Percentiles rank a stretch among this genome's conserved stretches.
Evolutionary conservation across 2,113 vertebrate species (phyloP).

Genomic region (Melanostigma gelatinosum): DNA sequence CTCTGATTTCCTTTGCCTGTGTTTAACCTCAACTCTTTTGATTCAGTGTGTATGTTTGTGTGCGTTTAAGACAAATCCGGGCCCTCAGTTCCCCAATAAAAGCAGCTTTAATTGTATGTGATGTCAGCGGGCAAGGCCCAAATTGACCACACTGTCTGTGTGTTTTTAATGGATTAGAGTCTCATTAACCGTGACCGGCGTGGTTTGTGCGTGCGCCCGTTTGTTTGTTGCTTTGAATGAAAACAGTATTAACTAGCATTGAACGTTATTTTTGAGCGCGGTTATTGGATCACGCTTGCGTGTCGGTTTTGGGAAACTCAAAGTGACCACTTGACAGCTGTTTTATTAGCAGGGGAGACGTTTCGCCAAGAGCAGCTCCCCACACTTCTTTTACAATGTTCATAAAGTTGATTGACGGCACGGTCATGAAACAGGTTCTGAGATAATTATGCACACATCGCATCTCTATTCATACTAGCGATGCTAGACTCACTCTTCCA

Average conservation of each 20-base stretch:
- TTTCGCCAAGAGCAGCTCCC: constrained; percentile 23
- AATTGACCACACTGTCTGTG: background rate
- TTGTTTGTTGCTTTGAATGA: constrained; percentile 27
- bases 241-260: background rate
- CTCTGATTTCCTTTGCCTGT: background rate
- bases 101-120: constrained; percentile 12
- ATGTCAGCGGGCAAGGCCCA: background rate
- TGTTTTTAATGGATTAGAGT: constrained; percentile 17
- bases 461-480: background rate
- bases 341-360: constrained; percentile 26
- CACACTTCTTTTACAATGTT: constrained; percentile 9
- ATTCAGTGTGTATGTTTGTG: background rate
- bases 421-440: constrained; percentile 1
- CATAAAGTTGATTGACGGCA: constrained; percentile 24
- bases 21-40: background rate
- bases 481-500: constrained; percentile 10
- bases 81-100: background rate
- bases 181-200: constrained; percentile 17
- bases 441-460: constrained; percentile 6
- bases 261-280: constrained; percentile 30
- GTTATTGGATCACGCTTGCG: constrained; percentile 40
- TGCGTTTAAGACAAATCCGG: background rate
- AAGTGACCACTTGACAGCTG: constrained; percentile 26
- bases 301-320: constrained; percentile 21
- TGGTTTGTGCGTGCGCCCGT: background rate